Evolutionary conservation across 2,888 invertebrate species (phyloP), one percentile per base, ranked within the genome.

Genomic region (Pyrochroa serraticornis): DNA sequence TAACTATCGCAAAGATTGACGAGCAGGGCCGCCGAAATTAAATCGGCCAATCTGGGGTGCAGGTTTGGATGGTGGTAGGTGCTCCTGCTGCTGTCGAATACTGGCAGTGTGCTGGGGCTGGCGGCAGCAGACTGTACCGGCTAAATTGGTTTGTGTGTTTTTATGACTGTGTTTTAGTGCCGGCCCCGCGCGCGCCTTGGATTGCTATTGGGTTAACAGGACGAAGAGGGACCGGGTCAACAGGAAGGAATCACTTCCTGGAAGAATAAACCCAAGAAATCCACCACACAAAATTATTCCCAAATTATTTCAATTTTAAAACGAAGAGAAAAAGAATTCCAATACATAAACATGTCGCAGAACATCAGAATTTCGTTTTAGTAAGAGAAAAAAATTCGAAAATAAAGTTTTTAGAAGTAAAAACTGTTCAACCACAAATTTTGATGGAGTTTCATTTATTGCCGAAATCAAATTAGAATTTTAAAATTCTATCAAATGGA

Each of bases 121-220:
- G 51, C 49, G 76, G 76, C 75, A 76, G 76, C 77, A 77, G 76
- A 77, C 77, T 77, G 77, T 77, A 76, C 76, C 72, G 71, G 76
- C 77, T 79, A 79, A 79, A 79, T 79, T 79, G 79, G 79, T 79
- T 79, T 79, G 79, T 79, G 79, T 79, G 79, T 79, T 79, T 79
- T 79, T 79, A 79, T 79, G 79, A 77, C 79, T 77, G 77, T 76
- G 79, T 79, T 79, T 79, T 79, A 79, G 78, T 79, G 75, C 76
- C 73, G 70, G 72, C 74, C 73, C 79, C 77, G 77, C 77, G 78
- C 77, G 78, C 79, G 77, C 73, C 74, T 74, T 71, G 75, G 75
- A 77, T 77, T 77, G 75, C 76, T 74, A 77, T 78, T 78, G 78
- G 77, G 77, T 77, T 78, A 78, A 77, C 77, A 74, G 77, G 77